phyloP scores from a whole-genome alignment of 2,113 vertebrate species.

The Caranx melampygus region DNA sequence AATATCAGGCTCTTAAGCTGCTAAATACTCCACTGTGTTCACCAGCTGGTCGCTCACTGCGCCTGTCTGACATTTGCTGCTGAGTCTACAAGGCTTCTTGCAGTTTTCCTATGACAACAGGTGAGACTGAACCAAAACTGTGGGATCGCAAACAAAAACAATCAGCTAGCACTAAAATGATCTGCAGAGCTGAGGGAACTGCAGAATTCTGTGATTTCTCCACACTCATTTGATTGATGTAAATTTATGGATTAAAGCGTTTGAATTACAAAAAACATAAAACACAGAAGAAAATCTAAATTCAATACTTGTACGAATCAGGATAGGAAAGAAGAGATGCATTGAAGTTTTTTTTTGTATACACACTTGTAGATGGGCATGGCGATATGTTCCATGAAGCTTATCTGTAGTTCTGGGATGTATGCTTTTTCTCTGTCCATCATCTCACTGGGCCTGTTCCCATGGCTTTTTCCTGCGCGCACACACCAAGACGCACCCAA shows the following conservation, averaged over 20 bases:
- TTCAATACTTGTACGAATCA: background rate
- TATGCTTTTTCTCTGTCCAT: conserved; percentile 99
- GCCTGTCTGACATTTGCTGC: background rate
- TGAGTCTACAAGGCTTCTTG: background rate
- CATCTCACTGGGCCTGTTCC: conserved; percentile 97
- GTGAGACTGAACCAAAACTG: background rate
- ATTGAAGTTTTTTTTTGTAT: background rate
- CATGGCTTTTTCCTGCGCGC: conserved; percentile 95
- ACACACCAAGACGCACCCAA: too few relatives aligned
- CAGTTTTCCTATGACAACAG: background rate
- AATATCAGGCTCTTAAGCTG: conserved; percentile 18
- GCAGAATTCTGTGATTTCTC: too few relatives aligned
- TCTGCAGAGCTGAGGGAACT: background rate
- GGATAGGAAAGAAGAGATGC: too few relatives aligned
- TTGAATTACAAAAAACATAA: background rate
- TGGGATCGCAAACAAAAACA: background rate
- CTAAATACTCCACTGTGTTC: conserved; percentile 2
- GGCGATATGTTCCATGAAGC: conserved; percentile 99
- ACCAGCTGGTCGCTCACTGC: too few relatives aligned
- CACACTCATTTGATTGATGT: too few relatives aligned
- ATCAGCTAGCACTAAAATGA: background rate
- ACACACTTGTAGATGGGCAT: conserved; percentile 98
- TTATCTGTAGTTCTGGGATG: conserved; percentile 98
- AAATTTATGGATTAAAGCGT: too few relatives aligned
- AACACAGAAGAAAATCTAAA: background rate